Evolutionary conservation across 2,113 vertebrate species (phyloP), one percentile per base, ranked within the genome.

Genomic region (Toxotes jaculatrix): DNA sequence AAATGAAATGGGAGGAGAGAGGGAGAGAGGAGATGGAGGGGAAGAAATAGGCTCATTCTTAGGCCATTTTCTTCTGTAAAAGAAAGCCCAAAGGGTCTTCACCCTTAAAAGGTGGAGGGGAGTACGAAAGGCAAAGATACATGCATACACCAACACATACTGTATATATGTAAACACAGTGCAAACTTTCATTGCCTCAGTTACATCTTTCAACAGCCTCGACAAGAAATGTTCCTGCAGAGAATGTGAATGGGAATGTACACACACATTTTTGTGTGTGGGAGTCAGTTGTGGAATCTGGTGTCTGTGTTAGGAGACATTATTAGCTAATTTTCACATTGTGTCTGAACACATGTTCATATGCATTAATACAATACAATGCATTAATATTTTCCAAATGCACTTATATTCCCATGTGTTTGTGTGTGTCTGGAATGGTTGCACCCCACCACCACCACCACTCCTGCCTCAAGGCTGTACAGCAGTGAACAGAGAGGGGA

Each of bases 401-500:
- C n/a, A 53, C n/a, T 36, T 65, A n/a, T 69, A 21, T 68, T 36
- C 11, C 27, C 69, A 42, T 36, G 63, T 77, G 34, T 77, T 67
- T 83, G 3, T 80, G 34, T 85, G 12, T 84, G 32, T 87, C 53
- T 84, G 17, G 3, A 75, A 8, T 68, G 36, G 32, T 64, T 68
- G 38, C 60, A 4, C 17, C 27, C 32, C 42, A 21, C 73, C 38
- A 21, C 51, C 2, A 21, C 27, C 16, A 64, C 23, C 38, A 66
- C 74, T 79, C 34, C 34, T 68, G 65, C 82, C 88, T 91, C 72
- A 74, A 92, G 85, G 83, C 88, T 89, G 68, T 81, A 82, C 80
- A 87, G 76, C 87, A 77, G 76, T 75, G 85, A 88, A 75, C 34
- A 2, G 83, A 67, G 77, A 89, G 79, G 75, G 87, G 79, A 92